A percentile compares a stretch with the other conserved stretches of the same genome.
phyloP scores from a whole-genome alignment of 1,140 invertebrate genomes.

The Drosophila trapezifrons region DNA sequence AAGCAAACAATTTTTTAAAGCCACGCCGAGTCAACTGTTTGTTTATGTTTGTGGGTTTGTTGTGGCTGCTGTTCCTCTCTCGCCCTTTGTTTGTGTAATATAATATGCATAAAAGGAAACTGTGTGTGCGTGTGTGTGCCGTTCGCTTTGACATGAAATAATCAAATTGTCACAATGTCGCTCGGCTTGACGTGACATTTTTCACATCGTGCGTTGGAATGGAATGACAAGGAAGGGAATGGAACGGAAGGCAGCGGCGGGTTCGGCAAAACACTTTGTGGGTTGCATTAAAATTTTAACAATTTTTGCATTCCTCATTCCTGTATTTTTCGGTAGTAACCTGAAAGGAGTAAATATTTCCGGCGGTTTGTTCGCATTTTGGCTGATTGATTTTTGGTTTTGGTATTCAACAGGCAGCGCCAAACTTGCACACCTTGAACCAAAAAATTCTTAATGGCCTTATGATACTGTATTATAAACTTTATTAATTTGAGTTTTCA shows the following conservation, averaged over 20 bases:
- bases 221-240: too few species aligned
- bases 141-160: conserved; percentile 72
- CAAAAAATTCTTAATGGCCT: too few species aligned
- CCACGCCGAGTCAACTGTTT: conserved; percentile 47
- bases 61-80: conserved; percentile 29
- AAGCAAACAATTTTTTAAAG: conserved; percentile 69
- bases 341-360: conserved; percentile 2
- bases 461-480: too few species aligned
- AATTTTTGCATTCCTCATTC: conserved; percentile 54
- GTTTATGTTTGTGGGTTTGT: conserved; percentile 44
- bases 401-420: conserved; percentile 5
- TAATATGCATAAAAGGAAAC: conserved; percentile 73
- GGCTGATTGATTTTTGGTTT: conserved; percentile 11
- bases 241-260: conserved; percentile 22
- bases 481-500: too few species aligned
- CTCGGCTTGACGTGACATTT: conserved; percentile 48
- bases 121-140: conserved; percentile 24
- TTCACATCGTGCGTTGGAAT: conserved; percentile 15
- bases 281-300: conserved; percentile 54
- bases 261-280: conserved; percentile 27
- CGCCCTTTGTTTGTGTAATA: conserved; percentile 65
- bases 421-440: neutral
- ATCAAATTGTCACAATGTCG: conserved; percentile 73
- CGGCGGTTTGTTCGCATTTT: neutral
- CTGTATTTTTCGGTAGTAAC: neutral